phyloP scores from a whole-genome alignment of 2,797 vertebrate genomes.

The Sciurus carolinensis region DNA sequence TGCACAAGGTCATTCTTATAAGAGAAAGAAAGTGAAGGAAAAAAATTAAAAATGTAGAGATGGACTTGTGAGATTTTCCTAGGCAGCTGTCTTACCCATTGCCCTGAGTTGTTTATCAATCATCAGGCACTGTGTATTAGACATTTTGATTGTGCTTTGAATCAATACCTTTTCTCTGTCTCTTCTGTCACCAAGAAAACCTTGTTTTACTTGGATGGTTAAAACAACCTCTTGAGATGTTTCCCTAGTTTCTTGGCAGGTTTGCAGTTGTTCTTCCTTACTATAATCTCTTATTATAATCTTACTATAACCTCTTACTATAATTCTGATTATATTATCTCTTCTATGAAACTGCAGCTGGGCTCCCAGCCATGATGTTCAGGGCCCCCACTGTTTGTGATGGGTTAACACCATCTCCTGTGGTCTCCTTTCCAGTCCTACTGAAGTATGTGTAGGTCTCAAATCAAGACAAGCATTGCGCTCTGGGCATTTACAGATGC shows the following conservation, averaged over 20 bases:
- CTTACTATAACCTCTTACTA: neutral
- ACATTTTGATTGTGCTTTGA: neutral
- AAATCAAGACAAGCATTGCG: neutral
- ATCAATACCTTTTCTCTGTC: neutral
- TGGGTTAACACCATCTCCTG: neutral
- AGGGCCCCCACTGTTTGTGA: neutral
- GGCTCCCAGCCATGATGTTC: accelerated
- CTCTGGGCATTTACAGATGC: neutral
- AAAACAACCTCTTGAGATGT: neutral
- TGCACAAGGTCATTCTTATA: neutral
- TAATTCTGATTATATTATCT: neutral
- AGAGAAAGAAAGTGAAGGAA: neutral
- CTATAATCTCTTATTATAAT: neutral
- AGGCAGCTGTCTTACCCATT: neutral
- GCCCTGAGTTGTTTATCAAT: neutral
- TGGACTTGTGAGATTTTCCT: neutral
- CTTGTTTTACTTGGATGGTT: neutral
- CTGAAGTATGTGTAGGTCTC: neutral
- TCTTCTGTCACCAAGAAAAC: neutral
- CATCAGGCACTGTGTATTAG: neutral
- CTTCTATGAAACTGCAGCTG: neutral
- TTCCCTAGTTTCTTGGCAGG: neutral
- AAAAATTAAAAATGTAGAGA: neutral
- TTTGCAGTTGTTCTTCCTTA: neutral
- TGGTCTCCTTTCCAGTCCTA: neutral